phyloP scores from a whole-genome alignment of 2,113 vertebrate genomes.

The Chloebia gouldiae region DNA sequence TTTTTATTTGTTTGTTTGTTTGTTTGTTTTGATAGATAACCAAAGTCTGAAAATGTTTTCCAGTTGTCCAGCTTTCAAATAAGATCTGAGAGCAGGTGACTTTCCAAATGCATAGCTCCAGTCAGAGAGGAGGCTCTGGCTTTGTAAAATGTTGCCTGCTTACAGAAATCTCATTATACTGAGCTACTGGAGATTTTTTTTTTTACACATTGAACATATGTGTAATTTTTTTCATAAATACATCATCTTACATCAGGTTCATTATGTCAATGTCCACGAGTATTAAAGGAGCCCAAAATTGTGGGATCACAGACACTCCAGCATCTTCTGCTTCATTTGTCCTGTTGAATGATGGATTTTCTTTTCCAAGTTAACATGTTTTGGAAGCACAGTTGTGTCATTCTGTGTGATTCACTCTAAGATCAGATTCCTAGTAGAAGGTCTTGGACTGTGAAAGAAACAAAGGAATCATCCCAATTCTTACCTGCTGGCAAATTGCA shows the following conservation, averaged over 20 bases:
- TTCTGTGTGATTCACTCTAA: not conserved
- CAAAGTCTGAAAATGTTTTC: not conserved
- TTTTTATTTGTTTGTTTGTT: not conserved
- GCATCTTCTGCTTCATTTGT: not conserved
- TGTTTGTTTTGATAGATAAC: not conserved
- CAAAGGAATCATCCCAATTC: not conserved
- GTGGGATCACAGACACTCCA: not conserved
- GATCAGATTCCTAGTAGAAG: not conserved
- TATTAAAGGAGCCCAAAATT: not conserved
- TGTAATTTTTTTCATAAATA: not conserved
- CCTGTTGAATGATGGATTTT: not conserved
- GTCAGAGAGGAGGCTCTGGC: not conserved
- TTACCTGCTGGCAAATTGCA: not conserved
- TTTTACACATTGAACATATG: not conserved
- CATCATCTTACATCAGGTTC: not conserved
- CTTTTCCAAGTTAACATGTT: not conserved
- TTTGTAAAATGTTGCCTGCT: not conserved
- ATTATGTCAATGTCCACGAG: fast-evolving
- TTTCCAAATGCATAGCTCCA: not conserved
- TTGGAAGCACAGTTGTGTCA: not conserved
- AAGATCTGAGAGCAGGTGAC: not conserved
- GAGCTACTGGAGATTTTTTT: not conserved
- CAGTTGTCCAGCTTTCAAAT: not conserved
- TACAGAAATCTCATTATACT: not conserved
- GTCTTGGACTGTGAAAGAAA: not conserved